Conservation (phyloP, 2,888 invertebrate species). For the Tachina grossa region DNA sequence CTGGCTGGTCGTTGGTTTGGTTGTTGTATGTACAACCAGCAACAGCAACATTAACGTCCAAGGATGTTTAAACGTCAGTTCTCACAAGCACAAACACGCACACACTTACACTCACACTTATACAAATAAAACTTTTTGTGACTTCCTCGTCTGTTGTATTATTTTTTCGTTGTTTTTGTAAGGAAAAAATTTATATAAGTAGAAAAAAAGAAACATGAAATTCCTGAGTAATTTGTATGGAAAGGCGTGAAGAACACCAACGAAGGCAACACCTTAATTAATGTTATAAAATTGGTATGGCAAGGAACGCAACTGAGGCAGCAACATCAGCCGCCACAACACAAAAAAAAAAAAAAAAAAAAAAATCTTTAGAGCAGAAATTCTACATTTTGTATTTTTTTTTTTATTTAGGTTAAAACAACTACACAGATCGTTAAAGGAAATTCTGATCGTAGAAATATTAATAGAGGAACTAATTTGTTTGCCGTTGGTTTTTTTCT, state of each 20-base stretch:
- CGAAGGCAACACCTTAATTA: constrained; percentile 83
- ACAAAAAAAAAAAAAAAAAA: no score
- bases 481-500: not conserved
- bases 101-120: not conserved
- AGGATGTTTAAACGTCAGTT: constrained; percentile 15
- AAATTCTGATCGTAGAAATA: constrained; percentile 33
- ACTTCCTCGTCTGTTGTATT: constrained; percentile 20
- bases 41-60: constrained; percentile 3
- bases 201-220: constrained; percentile 78
- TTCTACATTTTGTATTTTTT: not conserved
- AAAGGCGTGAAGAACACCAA: constrained; percentile 84
- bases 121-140: not conserved
- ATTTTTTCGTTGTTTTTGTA: constrained; percentile 19
- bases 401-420: not conserved
- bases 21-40: constrained; percentile 9
- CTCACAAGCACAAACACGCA: not conserved
- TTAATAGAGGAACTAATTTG: constrained; percentile 13
- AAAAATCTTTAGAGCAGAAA: not conserved
- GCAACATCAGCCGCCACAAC: constrained; percentile 23
- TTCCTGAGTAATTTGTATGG: constrained; percentile 83
- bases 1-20: not conserved
- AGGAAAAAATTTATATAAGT: constrained; percentile 8
- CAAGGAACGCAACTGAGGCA: constrained; percentile 67
- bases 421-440: constrained; percentile 20
- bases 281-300: constrained; percentile 82